phyloP scores from a whole-genome alignment of 53 echinoderm and acorn worm genomes.

The Mesocentrotus franciscanus region DNA sequence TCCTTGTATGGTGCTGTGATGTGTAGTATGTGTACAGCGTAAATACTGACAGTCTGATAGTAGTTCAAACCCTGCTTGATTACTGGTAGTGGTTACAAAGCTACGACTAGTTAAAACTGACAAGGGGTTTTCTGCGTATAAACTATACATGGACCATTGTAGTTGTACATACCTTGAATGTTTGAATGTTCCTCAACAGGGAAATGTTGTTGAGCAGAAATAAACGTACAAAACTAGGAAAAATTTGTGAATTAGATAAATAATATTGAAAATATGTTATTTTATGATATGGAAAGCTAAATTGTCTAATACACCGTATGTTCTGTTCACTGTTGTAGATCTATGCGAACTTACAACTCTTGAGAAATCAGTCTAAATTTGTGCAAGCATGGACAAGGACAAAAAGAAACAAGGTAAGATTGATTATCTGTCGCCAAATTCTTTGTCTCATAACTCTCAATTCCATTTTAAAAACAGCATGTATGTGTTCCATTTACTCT shows the following conservation, averaged over 20 bases:
- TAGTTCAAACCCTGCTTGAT: too few species aligned
- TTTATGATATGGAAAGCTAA: background rate
- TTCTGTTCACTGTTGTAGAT: background rate
- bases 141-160: too few species aligned
- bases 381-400: slow-evolving; percentile 6
- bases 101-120: too few species aligned
- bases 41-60: too few species aligned
- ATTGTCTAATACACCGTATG: background rate
- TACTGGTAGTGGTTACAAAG: too few species aligned
- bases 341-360: background rate
- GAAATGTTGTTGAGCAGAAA: background rate
- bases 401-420: slow-evolving; percentile 22
- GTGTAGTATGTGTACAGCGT: too few species aligned
- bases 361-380: background rate
- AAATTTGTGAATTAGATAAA: too few species aligned
- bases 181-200: too few species aligned
- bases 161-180: too few species aligned
- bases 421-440: background rate
- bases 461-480: background rate
- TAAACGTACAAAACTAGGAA: background rate
- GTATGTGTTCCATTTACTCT: background rate
- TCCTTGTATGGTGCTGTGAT: too few species aligned
- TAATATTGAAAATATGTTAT: background rate
- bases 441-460: background rate
- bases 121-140: too few species aligned